Base-by-base conservation (phyloP, 2,113 vertebrate genomes). In the Cebus imitator region DNA sequence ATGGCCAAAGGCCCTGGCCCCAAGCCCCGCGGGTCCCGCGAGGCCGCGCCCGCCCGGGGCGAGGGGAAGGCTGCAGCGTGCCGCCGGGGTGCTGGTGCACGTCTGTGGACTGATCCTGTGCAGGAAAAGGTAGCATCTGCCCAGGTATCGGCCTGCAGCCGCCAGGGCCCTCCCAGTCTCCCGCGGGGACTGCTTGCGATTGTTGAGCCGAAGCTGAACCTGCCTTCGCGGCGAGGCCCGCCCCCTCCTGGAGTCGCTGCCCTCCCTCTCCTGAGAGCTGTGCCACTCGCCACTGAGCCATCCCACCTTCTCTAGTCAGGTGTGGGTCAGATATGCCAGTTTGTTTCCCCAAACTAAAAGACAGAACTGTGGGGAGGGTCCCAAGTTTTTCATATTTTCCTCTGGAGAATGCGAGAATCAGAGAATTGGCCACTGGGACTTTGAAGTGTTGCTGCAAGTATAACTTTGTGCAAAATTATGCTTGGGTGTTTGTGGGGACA, bases 41-140 rank as follows among this genome's bases (percentile, higher is more conserved):
- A 5, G 14, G 37, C 40, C 0, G 10, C 20, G 10, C 11, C 27
- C 0, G 3, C 17, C 45, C 1, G 4, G 18, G 23, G 35, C 1
- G 4, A 16, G 20, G 35, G 9, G 4, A 6, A 37, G 87, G 17
- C 97, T 97, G 35, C n/a, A 43, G 30, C 11, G 83, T 25, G 73
- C 75, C 0, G 85, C 86, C 21, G 3, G 75, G 43, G 68, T 87
- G 37, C 93, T 97, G 58, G 95, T 93, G 18, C 98, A 92, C 80
- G 80, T 97, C 52, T 98, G 96, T 20, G 97, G 96, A 37, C 93
- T 97, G 72, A 48, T 79, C 52, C 55, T 89, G 76, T 37, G 13
- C 21, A 12, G 82, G 79, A 96, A 97, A 91, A 97, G 98, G 98
- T 98, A 96, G 82, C 76, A 6, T 66, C 48, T 5, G 17, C 68